Percentiles rank a stretch among this genome's conserved stretches.
Evolutionary conservation across 2,888 invertebrate genomes (phyloP).

Genomic region (Rosalia funebris): DNA sequence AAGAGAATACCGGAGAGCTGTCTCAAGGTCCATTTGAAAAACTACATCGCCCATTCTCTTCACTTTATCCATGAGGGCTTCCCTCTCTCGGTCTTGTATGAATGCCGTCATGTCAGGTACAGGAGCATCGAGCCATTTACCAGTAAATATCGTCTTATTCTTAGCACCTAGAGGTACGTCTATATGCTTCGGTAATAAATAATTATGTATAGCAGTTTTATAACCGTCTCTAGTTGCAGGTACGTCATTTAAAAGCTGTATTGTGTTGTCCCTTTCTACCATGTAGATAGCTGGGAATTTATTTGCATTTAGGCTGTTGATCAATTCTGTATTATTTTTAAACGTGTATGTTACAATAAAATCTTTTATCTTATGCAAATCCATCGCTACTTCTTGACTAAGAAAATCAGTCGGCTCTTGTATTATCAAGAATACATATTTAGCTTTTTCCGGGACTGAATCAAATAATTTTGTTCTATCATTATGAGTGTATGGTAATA

Average conservation of each 20-base stretch:
- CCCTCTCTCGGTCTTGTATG: constrained; percentile 55
- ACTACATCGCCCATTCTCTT: constrained; percentile 69
- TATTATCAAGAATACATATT: constrained; percentile 74
- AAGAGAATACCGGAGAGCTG: constrained; percentile 78
- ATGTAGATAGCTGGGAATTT: constrained; percentile 69
- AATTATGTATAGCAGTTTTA: constrained; percentile 66
- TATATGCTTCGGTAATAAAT: constrained; percentile 61
- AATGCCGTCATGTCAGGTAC: constrained; percentile 54
- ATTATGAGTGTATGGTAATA: constrained; percentile 69
- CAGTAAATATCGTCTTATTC: constrained; percentile 46
- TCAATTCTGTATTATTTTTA: constrained; percentile 66
- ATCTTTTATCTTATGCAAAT: constrained; percentile 69
- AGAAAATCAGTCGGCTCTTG: constrained; percentile 71
- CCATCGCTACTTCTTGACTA: constrained; percentile 76
- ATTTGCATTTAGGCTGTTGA: constrained; percentile 63
- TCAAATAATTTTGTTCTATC: constrained; percentile 60
- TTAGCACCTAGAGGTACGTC: constrained; percentile 11
- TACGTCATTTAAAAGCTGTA: constrained; percentile 32
- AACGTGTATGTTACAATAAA: constrained; percentile 70
- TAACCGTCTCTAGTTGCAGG: constrained; percentile 47
- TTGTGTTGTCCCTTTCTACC: constrained; percentile 56
- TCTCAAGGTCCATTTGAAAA: constrained; percentile 89
- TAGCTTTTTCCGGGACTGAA: constrained; percentile 64
- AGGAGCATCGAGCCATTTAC: constrained; percentile 61
- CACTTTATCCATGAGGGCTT: constrained; percentile 57